Base-by-base conservation (phyloP, 2,797 vertebrate genomes). In the Kryptopterus vitreolus region DNA sequence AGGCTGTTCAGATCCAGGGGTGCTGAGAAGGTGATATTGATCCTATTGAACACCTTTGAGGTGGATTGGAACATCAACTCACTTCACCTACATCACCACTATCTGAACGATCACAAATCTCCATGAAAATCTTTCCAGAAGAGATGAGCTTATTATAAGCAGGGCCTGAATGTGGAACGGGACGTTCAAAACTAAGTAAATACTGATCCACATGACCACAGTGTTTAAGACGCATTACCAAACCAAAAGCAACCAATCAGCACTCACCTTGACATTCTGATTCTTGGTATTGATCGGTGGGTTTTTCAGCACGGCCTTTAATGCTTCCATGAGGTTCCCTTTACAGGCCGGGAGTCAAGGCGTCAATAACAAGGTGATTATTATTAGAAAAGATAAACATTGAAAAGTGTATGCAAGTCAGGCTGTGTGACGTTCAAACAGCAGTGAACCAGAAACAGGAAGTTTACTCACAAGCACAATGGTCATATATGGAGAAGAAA, bases 241-340 rank as follows among this genome's bases (percentile, higher is more conserved):
- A 59, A 8, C 55, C 38, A 48, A n/a, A n/a, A 43, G 6, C 38
- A 2, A 48, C 77, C 77, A 29, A 24, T 50, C 55, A 70, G 43
- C 4, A 31, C 26, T 92, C 85, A 99, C 98, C 95, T 99, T 99
- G 58, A 96, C 93, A 0, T 94, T 96, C 87, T 99, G 98, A 91
- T 96, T 99, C 93, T 98, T 99, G 6, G 98, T 98, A 89, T 97
- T 97, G 92, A 99, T 96, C 3, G 98, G 98, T 46, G 98, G 98
- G 84, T 99, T 99, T 90, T 99, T 99, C 88, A 99, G 92, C 52
- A 96, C 98, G 0, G 98, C 98, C 20, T 97, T 96, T 13, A 99
- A 90, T 2, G 98, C 98, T 24, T 94, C 97, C 88, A 93, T 95
- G 83, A 98, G 94, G 85, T 98, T 98, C 85, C 98, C 98, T 95